A percentile compares a stretch with the other conserved stretches of the same genome.
phyloP scores from a whole-genome alignment of 1,140 invertebrate species.

The Hypothenemus hampei region DNA sequence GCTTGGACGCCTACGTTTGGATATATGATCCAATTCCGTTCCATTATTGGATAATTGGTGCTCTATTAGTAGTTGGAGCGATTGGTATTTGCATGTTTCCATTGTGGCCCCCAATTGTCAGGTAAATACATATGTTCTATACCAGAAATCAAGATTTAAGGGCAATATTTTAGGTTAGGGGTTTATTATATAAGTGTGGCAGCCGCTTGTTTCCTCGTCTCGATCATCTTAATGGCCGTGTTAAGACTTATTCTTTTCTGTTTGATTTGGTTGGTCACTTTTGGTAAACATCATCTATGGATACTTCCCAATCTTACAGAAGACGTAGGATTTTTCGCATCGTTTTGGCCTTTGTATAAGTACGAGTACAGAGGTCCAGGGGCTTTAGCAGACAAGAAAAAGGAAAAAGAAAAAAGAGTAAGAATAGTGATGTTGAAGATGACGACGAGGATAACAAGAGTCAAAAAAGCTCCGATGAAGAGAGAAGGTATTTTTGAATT shows the following conservation, averaged over 20 bases:
- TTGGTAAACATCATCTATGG: constrained; percentile 94
- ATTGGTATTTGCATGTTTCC: constrained; percentile 97
- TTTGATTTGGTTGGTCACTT: constrained; percentile 80
- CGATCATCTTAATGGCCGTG: constrained; percentile 86
- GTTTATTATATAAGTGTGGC: constrained; percentile 96
- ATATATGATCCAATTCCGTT: constrained; percentile 97
- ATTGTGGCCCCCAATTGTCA: constrained; percentile 90
- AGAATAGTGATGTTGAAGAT: constrained; percentile 41
- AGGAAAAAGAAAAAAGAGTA: constrained; percentile 74
- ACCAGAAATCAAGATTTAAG: background rate
- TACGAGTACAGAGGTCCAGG: constrained; percentile 70
- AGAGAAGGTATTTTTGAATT: constrained; percentile 15
- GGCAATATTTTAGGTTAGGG: constrained; percentile 61
- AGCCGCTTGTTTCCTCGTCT: constrained; percentile 88
- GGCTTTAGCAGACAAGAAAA: constrained; percentile 55
- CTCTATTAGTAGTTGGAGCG: constrained; percentile 84
- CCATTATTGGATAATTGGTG: constrained; percentile 93
- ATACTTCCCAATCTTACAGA: constrained; percentile 96
- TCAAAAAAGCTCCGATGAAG: constrained; percentile 15
- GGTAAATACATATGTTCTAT: constrained; percentile 47
- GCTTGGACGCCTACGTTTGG: constrained; percentile 96
- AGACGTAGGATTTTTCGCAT: constrained; percentile 97
- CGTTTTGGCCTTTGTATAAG: constrained; percentile 96
- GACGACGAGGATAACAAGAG: constrained; percentile 6
- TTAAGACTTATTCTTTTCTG: constrained; percentile 89